Percentiles rank a stretch among this genome's conserved stretches.
These are phyloP conservation scores for Drosophila albomicans DNA, from an alignment of 1,140 invertebrate species.

Conservation along the genomic window DNA sequence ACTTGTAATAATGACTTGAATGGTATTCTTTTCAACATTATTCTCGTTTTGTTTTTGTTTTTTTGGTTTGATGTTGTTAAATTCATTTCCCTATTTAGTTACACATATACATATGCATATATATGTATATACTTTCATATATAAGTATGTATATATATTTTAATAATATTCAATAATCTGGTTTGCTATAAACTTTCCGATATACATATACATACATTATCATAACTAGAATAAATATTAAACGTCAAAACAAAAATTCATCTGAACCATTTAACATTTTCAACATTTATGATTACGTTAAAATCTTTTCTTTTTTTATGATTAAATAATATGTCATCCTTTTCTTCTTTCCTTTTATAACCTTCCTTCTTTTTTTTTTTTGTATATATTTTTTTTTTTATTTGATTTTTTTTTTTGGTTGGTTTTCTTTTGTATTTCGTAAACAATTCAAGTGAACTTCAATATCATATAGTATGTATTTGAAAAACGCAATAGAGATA, in stretches of 20 bases:
- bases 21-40: slow-evolving; percentile 78
- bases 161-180: slow-evolving; percentile 64
- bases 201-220: slow-evolving; percentile 81
- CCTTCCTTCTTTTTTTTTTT: slow-evolving; percentile 14
- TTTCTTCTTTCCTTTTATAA: slow-evolving; percentile 20
- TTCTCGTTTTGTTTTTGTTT: slow-evolving; percentile 32
- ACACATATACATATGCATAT: slow-evolving; percentile 61
- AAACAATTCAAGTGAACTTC: slow-evolving; percentile 75
- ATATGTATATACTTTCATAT: slow-evolving; percentile 42
- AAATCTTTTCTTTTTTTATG: slow-evolving; percentile 62
- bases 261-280: slow-evolving; percentile 78
- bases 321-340: slow-evolving; percentile 16
- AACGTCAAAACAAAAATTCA: slow-evolving; percentile 69
- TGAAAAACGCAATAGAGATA: slow-evolving; percentile 73
- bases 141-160: slow-evolving; percentile 49
- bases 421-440: slow-evolving; percentile 27
- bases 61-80: slow-evolving; percentile 70
- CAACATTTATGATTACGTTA: slow-evolving; percentile 79
- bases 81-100: slow-evolving; percentile 80
- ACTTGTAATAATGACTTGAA: slow-evolving; percentile 73
- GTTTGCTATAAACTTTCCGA: slow-evolving; percentile 64
- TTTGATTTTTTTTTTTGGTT: slow-evolving; percentile 23
- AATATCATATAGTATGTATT: slow-evolving; percentile 65
- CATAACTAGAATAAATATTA: slow-evolving; percentile 73
- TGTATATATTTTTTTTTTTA: slow-evolving; percentile 21